Base-by-base conservation (phyloP, 2,888 invertebrate genomes). In the Ditula angustiorana region DNA sequence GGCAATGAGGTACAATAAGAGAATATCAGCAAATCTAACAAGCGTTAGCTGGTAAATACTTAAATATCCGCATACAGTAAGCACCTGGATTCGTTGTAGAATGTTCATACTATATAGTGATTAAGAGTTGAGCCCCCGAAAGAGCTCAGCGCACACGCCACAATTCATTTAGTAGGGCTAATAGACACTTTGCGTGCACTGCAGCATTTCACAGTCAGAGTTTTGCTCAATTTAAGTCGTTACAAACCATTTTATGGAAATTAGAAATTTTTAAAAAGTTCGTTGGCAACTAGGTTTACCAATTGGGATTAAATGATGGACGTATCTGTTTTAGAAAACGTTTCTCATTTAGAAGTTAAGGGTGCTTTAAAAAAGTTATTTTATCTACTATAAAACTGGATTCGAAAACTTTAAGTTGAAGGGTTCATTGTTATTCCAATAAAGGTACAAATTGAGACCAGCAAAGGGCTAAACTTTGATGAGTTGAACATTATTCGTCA, bases 161-260 rank as follows among this genome's bases (percentile, higher is more conserved):
- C 53, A 64, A 59, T 64, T 63, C 59, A 58, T 59, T 64, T 64
- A 59, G 52, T 24, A 28, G 46, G 59, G 53, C 46, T 64, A 64
- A 64, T 64, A 64, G 64, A 59, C 64, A 59, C 58, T 64, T 64
- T 64, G 59, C 64, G 64, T 64, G 64, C 59, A 64, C 46, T 53
- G 53, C 64, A 59, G 30, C 64, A 35, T 64, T 64, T 59, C 30
- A 59, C 53, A 59, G 41, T 13, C 46, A 10, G 37, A 52, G 55
- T 52, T 63, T 63, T 62, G 56, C 44, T 63, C 57, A 57, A 57
- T 63, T 63, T 57, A n/a, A 26, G 50, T 57, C 33, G 63, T 58
- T 63, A 57, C 44, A 47, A 35, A 58, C 57, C 50, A 63, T 58
- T 63, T 63, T 52, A 58, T 52, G 33, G 57, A 63, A 50, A 58